These are phyloP conservation scores for Rhorus exstirpatorius DNA, from an alignment of 2,888 invertebrate species.

Conservation along the genomic window DNA sequence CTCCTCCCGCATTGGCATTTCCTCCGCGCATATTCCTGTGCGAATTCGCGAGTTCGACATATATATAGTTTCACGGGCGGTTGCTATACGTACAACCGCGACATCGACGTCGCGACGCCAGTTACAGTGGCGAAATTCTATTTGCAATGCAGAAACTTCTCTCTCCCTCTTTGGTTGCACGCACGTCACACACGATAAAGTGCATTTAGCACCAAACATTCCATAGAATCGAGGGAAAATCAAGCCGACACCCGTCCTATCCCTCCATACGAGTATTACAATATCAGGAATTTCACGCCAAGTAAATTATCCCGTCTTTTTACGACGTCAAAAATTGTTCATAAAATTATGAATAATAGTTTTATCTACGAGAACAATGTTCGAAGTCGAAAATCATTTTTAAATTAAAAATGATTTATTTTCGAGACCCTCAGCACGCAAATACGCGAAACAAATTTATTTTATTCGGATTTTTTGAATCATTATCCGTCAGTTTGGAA, in stretches of 20 bases:
- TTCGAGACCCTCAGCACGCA: no score
- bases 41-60: constrained; percentile 42
- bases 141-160: constrained; percentile 82
- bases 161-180: background rate
- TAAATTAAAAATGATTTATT: no score
- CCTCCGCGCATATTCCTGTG: constrained; percentile 7
- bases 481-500: no score
- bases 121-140: constrained; percentile 68
- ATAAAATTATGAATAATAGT: no score
- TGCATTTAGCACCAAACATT: constrained; percentile 33
- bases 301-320: no score
- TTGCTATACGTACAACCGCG: constrained; percentile 52
- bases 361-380: no score
- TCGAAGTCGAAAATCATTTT: no score
- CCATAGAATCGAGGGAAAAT: constrained; percentile 21
- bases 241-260: background rate
- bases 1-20: background rate
- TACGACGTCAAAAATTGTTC: no score
- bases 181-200: constrained; percentile 17
- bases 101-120: constrained; percentile 52
- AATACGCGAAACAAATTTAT: no score
- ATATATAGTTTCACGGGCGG: constrained; percentile 56
- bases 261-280: no score
- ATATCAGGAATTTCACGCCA: no score
- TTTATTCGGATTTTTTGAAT: no score